Base-by-base conservation (phyloP, 2,797 vertebrate genomes). In the Thamnophis elegans region DNA sequence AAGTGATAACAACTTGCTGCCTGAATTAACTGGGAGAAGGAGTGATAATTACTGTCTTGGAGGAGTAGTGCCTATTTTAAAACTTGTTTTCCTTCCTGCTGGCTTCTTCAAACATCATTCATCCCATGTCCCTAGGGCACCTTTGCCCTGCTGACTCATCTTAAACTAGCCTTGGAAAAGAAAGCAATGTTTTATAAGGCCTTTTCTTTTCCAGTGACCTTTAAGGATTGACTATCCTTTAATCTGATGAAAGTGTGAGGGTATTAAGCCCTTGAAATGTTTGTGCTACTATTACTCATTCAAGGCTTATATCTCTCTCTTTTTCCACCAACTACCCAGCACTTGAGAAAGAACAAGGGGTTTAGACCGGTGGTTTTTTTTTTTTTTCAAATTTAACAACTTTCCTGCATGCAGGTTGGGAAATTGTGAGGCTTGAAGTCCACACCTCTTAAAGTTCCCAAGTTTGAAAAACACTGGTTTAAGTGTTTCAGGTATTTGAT, bases 191-290 rank as follows among this genome's bases (percentile, higher is more conserved):
- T 90, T 87, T 88, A 51, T 42, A 87, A 53, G 62, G 89, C 89
- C 92, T 93, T 93, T 93, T 93, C 85, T 51, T 82, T 88, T 73
- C 82, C 26, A 20, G 26, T 82, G 87, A 85, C 59, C 90, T 89
- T 91, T 91, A 68, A 91, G 59, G 54, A 73, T 59, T 91, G 68
- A 54, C 90, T 89, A 32, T 91, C 59, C 90, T 89, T 91, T 91
- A 93, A 91, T 88, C 59, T 93, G 73, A 89, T 89, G 78, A 36
- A 89, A 91, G 73, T 86, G 78, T 87, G 82, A 89, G 16, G 78
- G 28, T 89, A 89, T 65, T 78, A 65, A 36, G 51, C 47, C 51
- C 68, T 91, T 91, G 85, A 85, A 89, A 91, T 65, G 32, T 54
- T 91, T 89, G 36, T 91, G 53, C 20, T 89, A 36, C 87, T 89